Conservation (phyloP, 1,140 invertebrate genomes). For the Drosophila rufa region DNA sequence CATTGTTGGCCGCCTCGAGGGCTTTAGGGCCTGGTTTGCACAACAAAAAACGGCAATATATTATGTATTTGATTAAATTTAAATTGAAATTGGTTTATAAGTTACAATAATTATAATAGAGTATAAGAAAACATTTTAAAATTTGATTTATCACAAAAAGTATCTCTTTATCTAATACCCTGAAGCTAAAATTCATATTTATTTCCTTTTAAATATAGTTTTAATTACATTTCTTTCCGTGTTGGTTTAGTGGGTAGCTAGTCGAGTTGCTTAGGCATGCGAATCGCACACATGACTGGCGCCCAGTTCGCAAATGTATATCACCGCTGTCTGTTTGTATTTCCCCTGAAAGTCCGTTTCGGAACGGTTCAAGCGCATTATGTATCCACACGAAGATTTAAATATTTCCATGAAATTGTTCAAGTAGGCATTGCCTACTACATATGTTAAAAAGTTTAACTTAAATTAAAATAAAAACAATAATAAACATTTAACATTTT, state of each 20-base stretch:
- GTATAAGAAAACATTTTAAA: too few relatives aligned
- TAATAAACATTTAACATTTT: neutral
- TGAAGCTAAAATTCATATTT: too few relatives aligned
- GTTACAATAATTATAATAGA: too few relatives aligned
- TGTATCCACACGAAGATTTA: constrained; percentile 13
- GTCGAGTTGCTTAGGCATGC: constrained; percentile 38
- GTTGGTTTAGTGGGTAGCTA: constrained; percentile 3
- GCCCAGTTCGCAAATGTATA: constrained; percentile 39
- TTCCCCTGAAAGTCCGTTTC: constrained; percentile 24
- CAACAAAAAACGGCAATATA: neutral
- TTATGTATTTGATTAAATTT: too few relatives aligned
- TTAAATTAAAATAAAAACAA: neutral
- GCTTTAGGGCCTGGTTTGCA: constrained; percentile 14
- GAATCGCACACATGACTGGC: constrained; percentile 47
- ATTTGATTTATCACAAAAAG: too few relatives aligned
- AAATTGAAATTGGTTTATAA: too few relatives aligned
- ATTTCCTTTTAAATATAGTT: too few relatives aligned
- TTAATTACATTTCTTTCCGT: neutral
- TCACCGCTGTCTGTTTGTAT: constrained; percentile 23
- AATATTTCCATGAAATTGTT: constrained; percentile 34
- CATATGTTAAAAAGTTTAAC: neutral
- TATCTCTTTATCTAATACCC: neutral
- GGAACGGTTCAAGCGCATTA: constrained; percentile 10
- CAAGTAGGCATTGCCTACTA: neutral
- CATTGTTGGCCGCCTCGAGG: constrained; percentile 39